phyloP scores from a whole-genome alignment of 2,797 vertebrate genomes.

The Nyctibius grandis region DNA sequence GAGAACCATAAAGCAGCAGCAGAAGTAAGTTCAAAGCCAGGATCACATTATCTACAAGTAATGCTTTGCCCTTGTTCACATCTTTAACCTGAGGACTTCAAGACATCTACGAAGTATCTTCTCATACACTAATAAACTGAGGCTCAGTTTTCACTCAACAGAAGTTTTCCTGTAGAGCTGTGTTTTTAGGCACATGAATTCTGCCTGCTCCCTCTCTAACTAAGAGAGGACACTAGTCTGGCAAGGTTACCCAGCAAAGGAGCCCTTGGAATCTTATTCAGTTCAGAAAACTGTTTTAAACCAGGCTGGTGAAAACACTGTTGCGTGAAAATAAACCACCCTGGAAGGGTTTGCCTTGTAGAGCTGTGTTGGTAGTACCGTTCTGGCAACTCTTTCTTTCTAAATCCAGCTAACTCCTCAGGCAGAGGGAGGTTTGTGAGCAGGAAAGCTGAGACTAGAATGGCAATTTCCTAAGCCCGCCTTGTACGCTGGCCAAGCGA shows the following conservation, averaged over 20 bases:
- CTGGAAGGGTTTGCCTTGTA: neutral
- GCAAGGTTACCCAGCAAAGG: neutral
- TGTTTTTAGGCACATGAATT: neutral
- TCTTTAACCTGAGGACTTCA: neutral
- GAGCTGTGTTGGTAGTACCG: neutral
- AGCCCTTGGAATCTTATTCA: neutral
- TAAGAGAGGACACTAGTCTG: neutral
- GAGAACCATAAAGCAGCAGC: rapidly evolving
- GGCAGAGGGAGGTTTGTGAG: neutral
- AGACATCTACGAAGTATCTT: neutral
- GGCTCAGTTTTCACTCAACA: neutral
- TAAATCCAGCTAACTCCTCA: neutral
- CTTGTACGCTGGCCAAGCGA: neutral
- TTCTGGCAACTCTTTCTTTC: neutral
- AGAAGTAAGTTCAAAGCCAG: neutral
- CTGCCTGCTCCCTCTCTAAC: neutral
- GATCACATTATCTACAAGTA: neutral
- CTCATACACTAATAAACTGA: neutral
- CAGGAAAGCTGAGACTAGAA: neutral
- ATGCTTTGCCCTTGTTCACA: neutral
- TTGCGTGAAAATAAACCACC: neutral
- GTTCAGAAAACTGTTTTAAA: neutral
- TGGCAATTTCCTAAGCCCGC: neutral
- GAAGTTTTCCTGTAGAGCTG: neutral
- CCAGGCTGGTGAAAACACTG: neutral